These are phyloP conservation scores for Microplitis mediator DNA, from an alignment of 1,140 invertebrate species.

Conservation along the genomic window DNA sequence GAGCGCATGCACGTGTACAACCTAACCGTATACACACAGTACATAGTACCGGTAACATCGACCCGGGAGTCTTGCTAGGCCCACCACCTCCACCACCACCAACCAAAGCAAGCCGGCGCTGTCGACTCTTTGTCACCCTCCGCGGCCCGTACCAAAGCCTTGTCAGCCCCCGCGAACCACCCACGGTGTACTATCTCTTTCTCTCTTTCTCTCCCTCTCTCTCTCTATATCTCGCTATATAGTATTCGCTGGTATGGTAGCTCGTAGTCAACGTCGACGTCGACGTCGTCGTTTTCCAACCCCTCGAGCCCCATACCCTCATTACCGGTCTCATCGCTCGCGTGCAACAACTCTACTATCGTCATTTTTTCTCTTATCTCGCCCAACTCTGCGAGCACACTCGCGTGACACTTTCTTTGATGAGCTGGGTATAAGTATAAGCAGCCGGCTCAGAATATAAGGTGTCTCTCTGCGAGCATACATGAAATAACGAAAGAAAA, in stretches of 20 bases:
- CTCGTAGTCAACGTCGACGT: too few species aligned
- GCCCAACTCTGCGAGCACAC: neutral
- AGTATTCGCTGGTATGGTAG: neutral
- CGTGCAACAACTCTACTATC: constrained; percentile 26
- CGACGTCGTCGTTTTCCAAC: neutral
- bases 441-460: too few species aligned
- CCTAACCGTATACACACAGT: neutral
- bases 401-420: neutral
- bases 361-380: constrained; percentile 1
- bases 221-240: neutral
- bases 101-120: constrained; percentile 7
- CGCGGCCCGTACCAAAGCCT: constrained; percentile 9
- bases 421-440: too few species aligned
- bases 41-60: constrained; percentile 16
- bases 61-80: constrained; percentile 12
- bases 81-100: neutral
- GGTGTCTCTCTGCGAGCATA: too few species aligned
- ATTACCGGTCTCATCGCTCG: constrained; percentile 18
- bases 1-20: constrained; percentile 14
- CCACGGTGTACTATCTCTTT: neutral
- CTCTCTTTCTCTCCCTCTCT: neutral
- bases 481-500: too few species aligned
- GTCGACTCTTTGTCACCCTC: constrained; percentile 21
- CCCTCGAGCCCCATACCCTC: neutral
- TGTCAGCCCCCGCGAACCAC: neutral